These are phyloP conservation scores for Cyclargus thomasi DNA, from an alignment of 1,140 invertebrate species.

Conservation along the genomic window DNA sequence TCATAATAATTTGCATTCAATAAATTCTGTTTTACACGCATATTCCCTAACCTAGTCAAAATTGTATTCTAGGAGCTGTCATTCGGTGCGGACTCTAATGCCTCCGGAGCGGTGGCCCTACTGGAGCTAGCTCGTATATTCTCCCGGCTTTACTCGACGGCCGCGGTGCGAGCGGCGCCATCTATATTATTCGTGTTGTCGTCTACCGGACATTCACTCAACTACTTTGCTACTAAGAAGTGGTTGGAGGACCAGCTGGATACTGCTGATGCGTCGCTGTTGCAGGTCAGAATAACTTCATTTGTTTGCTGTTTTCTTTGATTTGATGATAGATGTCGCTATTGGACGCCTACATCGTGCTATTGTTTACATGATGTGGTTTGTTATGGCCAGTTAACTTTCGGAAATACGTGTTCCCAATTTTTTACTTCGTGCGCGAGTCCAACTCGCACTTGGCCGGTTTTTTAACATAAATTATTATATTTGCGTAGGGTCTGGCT, in stretches of 20 bases:
- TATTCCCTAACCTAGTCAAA: too few species aligned
- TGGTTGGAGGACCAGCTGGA: slow-evolving; percentile 97
- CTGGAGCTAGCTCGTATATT: slow-evolving; percentile 93
- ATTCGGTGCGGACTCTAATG: slow-evolving; percentile 92
- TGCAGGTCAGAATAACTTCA: slow-evolving; percentile 78
- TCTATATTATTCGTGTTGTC: slow-evolving; percentile 94
- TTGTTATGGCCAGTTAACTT: too few species aligned
- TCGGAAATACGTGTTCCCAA: too few species aligned
- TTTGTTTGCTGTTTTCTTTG: slow-evolving; percentile 19
- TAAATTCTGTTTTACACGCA: too few species aligned
- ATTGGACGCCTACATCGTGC: too few species aligned
- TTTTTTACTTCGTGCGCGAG: too few species aligned
- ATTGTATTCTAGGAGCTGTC: slow-evolving; percentile 82
- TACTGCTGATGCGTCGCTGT: slow-evolving; percentile 80
- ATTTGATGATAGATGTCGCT: too few species aligned
- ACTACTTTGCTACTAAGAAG: slow-evolving; percentile 96
- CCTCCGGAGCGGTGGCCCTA: slow-evolving; percentile 91
- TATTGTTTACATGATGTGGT: too few species aligned
- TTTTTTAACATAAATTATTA: too few species aligned
- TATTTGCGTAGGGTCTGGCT: too few species aligned
- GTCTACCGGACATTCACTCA: slow-evolving; percentile 92
- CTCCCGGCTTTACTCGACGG: slow-evolving; percentile 90
- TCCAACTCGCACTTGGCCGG: too few species aligned
- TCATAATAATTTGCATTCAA: too few species aligned
- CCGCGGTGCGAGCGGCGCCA: slow-evolving; percentile 86